Evolutionary conservation across 2,888 invertebrate genomes (phyloP).

Genomic region (Syrphus vitripennis): DNA sequence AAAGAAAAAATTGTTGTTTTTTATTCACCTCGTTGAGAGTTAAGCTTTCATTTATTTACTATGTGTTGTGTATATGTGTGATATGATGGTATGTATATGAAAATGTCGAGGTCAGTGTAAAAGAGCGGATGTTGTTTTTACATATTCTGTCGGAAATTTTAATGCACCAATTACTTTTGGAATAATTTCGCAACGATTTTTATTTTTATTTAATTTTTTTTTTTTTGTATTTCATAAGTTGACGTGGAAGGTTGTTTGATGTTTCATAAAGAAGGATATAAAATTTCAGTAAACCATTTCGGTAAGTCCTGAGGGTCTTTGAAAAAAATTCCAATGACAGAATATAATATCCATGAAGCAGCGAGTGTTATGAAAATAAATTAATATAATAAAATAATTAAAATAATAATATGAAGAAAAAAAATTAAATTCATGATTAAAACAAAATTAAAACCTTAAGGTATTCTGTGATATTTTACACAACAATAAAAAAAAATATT

Average conservation of each 20-base stretch:
- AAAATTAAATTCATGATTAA: not conserved
- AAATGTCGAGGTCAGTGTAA: not conserved
- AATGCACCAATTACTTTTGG: conserved; percentile 9
- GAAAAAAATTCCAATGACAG: not conserved
- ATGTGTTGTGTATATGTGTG: not conserved
- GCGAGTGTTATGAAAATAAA: not conserved
- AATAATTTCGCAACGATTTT: not conserved
- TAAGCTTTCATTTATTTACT: no score
- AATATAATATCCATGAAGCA: not conserved
- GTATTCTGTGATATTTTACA: no score
- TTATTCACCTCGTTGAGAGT: not conserved
- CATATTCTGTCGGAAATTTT: not conserved
- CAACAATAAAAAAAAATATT: no score
- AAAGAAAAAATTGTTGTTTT: not conserved
- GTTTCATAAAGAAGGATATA: not conserved
- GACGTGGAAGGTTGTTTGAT: not conserved
- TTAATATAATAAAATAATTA: not conserved
- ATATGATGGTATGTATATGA: not conserved
- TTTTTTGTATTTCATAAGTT: not conserved
- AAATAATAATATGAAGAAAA: not conserved
- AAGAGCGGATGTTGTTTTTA: not conserved
- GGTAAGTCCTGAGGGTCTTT: not conserved
- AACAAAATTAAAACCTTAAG: no score
- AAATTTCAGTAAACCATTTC: not conserved
- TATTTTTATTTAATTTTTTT: not conserved